Evolutionary conservation across 2,888 invertebrate genomes (phyloP).

Genomic region (Andricus curvator): DNA sequence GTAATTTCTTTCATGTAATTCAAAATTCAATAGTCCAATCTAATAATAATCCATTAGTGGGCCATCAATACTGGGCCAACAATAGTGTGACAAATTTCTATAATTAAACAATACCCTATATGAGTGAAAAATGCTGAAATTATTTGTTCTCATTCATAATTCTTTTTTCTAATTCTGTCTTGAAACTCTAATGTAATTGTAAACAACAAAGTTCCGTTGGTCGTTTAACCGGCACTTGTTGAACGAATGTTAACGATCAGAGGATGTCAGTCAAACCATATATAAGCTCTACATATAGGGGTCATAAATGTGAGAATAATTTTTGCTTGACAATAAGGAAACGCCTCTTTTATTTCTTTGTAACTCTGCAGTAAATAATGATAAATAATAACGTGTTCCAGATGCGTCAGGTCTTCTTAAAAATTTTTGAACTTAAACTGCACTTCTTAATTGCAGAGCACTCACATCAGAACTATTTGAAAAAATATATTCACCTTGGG

Average conservation of each 20-base stretch:
- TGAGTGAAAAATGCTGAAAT: too few relatives aligned
- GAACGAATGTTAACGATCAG: background rate
- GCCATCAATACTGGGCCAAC: too few relatives aligned
- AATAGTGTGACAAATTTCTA: too few relatives aligned
- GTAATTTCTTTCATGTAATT: too few relatives aligned
- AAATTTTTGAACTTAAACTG: background rate
- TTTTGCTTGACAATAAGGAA: constrained; percentile 7
- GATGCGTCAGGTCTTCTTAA: constrained; percentile 21
- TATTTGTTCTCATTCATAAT: background rate
- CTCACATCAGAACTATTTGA: background rate
- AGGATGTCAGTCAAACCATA: constrained; percentile 12
- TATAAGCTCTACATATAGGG: constrained; percentile 10
- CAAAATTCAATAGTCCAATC: too few relatives aligned
- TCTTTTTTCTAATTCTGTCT: background rate
- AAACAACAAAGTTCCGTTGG: background rate
- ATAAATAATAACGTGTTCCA: constrained; percentile 5
- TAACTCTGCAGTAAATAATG: constrained; percentile 21
- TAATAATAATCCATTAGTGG: too few relatives aligned
- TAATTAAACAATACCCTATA: background rate
- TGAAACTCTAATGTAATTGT: background rate
- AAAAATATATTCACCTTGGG: background rate
- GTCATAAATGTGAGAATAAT: constrained; percentile 22
- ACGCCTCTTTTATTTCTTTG: constrained; percentile 13
- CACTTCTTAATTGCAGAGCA: constrained; percentile 16
- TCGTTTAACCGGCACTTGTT: background rate